Base-by-base conservation (phyloP, 2,888 invertebrate species). In the Netelia fuscicornis region DNA sequence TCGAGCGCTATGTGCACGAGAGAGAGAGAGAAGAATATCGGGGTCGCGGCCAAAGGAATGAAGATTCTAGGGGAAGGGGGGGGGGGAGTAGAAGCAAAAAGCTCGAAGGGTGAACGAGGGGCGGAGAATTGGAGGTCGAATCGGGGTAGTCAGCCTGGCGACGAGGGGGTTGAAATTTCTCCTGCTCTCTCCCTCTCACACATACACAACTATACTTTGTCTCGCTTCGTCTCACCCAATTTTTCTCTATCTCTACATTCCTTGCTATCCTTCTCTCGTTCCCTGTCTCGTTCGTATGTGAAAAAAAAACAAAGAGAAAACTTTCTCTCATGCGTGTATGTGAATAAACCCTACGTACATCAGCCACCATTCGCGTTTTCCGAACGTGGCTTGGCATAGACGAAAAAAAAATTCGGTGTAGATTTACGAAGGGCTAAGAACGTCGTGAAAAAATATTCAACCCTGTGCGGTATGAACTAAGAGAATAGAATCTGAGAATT, bases 401-500 rank as follows among this genome's bases (percentile, higher is more conserved):
- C 17, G 30, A 25, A 42, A 72, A 13, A 23, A 56, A 79, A 54
- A 68, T 77, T 72, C 58, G 25, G 44, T 52, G 52, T 37, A 23
- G 76, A 77, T 85, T 85, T 80, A 72, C 80, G 48, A 56, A 85
- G 80, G 83, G 83, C 58, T 76, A 67, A 83, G 65, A 67, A 72
- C 23, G 20, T 70, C 62, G 76, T 67, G 80, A 72, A 64, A 52
- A 48, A 75, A 70, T 75, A 60, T 77, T 74, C 30, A 42, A 64
- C 23, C 56, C 37, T 48, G 62, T 64, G 23, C 8, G 37, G 0
- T 48, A 37, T 54, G 70, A 42, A n/a, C 65, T 62, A 17, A 65
- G 65, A 54, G 54, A 83, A 80, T 74, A 52, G 76, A 77, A 76
- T 80, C n/a, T 67, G 62, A 72, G 37, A 80, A 76, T 83, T 74